phyloP scores from a whole-genome alignment of 2,113 vertebrate genomes.

The Anarrhichthys ocellatus region DNA sequence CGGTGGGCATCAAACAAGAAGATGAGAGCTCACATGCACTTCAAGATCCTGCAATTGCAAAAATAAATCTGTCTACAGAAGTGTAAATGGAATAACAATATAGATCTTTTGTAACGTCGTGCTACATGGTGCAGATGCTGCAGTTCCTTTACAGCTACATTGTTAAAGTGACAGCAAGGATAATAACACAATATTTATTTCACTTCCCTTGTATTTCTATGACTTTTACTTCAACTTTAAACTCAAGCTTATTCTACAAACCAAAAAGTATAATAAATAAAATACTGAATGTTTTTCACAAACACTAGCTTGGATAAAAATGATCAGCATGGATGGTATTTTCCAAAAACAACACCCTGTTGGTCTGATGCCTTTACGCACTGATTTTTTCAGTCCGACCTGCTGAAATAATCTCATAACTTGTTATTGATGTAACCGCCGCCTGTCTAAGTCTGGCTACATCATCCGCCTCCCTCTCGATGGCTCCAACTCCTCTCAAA shows the following conservation, averaged over 20 bases:
- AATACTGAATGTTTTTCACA: background rate
- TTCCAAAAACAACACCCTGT: slow-evolving; percentile 7
- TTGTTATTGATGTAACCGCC: slow-evolving; percentile 21
- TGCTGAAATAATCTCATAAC: slow-evolving; percentile 20
- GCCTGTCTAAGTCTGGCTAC: slow-evolving; percentile 8
- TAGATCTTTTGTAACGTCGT: background rate
- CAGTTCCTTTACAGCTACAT: background rate
- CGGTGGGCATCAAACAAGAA: background rate
- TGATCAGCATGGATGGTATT: background rate
- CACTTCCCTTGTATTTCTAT: background rate
- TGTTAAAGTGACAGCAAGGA: background rate
- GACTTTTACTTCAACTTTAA: background rate
- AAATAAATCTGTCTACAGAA: background rate
- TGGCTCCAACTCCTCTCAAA: slow-evolving; percentile 26
- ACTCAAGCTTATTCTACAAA: background rate
- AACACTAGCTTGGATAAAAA: background rate
- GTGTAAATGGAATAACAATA: background rate
- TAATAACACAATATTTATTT: slow-evolving; percentile 5
- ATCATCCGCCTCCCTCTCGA: slow-evolving; percentile 24
- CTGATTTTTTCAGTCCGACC: background rate
- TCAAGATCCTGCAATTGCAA: background rate
- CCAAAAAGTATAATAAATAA: background rate
- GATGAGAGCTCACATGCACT: background rate
- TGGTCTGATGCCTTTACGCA: slow-evolving; percentile 8
- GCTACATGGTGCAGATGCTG: background rate